Evolutionary conservation across 2,888 invertebrate species (phyloP).

Genomic region (Tromatobia lineatoria): DNA sequence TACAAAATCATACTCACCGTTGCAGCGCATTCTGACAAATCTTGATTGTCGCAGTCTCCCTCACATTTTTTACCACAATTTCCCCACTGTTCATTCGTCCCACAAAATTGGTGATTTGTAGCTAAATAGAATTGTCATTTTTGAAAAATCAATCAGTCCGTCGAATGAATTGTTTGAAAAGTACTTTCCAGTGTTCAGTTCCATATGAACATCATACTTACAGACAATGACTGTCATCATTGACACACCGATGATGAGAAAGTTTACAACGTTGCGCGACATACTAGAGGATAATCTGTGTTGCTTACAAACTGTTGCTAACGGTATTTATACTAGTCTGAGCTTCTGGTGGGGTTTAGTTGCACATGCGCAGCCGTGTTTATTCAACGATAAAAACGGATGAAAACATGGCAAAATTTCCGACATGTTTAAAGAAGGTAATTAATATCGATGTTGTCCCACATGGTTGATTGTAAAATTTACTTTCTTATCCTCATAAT

Average conservation of each 20-base stretch:
- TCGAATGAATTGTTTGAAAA: not conserved
- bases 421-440: not conserved
- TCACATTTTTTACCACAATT: too few relatives aligned
- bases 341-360: not conserved
- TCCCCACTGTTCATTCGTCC: conserved; percentile 4
- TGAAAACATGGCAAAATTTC: not conserved
- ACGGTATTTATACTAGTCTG: conserved; percentile 10
- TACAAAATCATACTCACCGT: too few relatives aligned
- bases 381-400: not conserved
- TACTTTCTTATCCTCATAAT: not conserved
- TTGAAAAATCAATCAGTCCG: too few relatives aligned
- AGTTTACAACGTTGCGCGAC: not conserved
- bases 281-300: not conserved
- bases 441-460: not conserved
- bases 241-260: not conserved
- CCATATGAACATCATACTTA: not conserved
- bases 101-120: not conserved
- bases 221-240: not conserved
- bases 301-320: not conserved
- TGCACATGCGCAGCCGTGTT: not conserved
- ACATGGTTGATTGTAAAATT: not conserved
- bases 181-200: not conserved
- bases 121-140: not conserved
- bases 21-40: too few relatives aligned
- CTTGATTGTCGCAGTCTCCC: too few relatives aligned